A percentile compares a stretch with the other conserved stretches of the same genome.
Evolutionary conservation across 1,140 invertebrate species (phyloP).

Genomic region (Cataglyphis hispanica): DNA sequence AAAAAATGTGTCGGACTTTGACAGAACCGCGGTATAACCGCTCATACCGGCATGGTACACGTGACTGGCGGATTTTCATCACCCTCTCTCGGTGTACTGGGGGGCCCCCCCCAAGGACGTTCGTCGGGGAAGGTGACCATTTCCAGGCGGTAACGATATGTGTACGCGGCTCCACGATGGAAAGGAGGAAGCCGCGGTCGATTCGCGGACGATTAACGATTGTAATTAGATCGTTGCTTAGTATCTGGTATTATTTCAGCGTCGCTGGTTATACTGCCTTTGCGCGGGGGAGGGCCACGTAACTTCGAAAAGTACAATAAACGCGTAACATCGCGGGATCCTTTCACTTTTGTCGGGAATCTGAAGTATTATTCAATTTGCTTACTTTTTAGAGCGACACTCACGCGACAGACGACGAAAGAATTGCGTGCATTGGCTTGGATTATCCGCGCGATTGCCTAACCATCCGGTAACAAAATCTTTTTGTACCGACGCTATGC

Average conservation of each 20-base stretch:
- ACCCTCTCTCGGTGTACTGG: conserved; percentile 76
- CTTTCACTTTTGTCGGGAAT: conserved; percentile 44
- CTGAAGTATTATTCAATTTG: neutral
- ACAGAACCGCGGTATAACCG: conserved; percentile 54
- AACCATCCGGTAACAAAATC: conserved; percentile 50
- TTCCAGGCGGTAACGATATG: conserved; percentile 60
- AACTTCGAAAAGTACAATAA: conserved; percentile 33
- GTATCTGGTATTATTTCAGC: conserved; percentile 19
- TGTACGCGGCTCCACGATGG: conserved; percentile 30
- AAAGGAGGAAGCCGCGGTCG: conserved; percentile 71
- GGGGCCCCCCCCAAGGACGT: conserved; percentile 77
- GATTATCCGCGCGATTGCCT: conserved; percentile 34
- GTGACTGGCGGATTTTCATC: conserved; percentile 79
- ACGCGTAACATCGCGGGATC: neutral
- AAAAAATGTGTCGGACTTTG: conserved; percentile 8
- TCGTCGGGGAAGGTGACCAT: conserved; percentile 73
- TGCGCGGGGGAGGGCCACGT: conserved; percentile 12
- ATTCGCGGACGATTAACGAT: conserved; percentile 57
- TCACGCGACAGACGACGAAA: conserved; percentile 31
- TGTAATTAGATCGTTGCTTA: conserved; percentile 51
- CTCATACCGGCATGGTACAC: conserved; percentile 73
- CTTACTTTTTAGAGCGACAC: conserved; percentile 5
- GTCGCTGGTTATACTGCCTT: conserved; percentile 35
- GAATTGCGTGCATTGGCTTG: conserved; percentile 39
- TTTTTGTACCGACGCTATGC: conserved; percentile 31